Evolutionary conservation across 92 coral and sea anemone species (phyloP), one percentile per base, ranked within the genome.

Genomic region (Epizoanthus stellaris): DNA sequence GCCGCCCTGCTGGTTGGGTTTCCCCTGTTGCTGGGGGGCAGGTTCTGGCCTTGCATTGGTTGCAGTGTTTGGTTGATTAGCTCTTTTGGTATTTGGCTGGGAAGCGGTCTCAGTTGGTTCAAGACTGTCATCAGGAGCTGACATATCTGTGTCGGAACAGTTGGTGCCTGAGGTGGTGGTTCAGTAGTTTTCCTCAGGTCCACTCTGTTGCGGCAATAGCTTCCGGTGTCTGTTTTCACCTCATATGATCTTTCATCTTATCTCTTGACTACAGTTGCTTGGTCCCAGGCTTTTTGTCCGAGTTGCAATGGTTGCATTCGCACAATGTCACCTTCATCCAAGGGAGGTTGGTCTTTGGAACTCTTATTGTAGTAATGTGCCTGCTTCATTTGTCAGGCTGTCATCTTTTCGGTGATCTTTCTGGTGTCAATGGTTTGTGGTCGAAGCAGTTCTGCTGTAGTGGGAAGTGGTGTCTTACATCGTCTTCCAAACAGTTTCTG

Each of bases 241-340:
- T 76, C 77, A 40, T 86, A 67, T 38, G 71, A 86, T 58, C 71
- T 81, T 86, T 86, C 77, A 11, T 77, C 85, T 56, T 77, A 86
- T 79, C 89, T 67, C 56, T 76, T 66, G 72, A 57, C 58, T 58
- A 86, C 84, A 49, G 85, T 77, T 67, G 84, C 79, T 79, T 30
- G 42, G 9, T 77, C 84, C 85, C 80, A 86, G 23, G 76, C 49
- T 76, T 52, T 85, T 75, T 85, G 75, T 76, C 84, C 88, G 11
- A 85, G 84, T 65, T 67, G 56, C 30, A 85, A 85, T 75, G 88
- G 88, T 66, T 58, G 81, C 88, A 85, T 85, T 63, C 82, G 75
- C 16, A 85, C 82, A 59, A 21, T 75, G 68, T 73, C 88, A 65
- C 66, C 77, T 56, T 85, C 84, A 49, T 75, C 84, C 34, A 85